Base-by-base conservation (phyloP, 53 echinoderm and acorn worm species). In the Hippasteria phrygiana region DNA sequence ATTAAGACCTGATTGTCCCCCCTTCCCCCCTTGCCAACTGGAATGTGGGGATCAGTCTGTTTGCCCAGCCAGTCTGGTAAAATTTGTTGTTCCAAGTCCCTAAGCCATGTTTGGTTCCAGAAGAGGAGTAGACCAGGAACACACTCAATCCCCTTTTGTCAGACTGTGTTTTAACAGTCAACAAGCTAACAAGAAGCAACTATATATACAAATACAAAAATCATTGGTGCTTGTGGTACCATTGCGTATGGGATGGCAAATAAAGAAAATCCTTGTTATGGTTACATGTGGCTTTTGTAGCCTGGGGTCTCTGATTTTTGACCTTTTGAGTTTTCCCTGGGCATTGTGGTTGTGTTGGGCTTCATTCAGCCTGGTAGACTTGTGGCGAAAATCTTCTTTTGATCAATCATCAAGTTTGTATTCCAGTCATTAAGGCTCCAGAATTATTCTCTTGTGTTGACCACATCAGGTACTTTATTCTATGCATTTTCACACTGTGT, bases 51-150 rank as follows among this genome's bases (percentile, higher is more conserved):
- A 64, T 41, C 18, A 47, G 81, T 32, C 64, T 81, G 81, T 81
- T 81, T 81, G 81, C 56, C 65, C 81, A 65, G 81, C 65, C 64
- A 65, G 64, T 42, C 59, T 65, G 66, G 65, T 63, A 65, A 43
- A 64, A 64, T 81, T 81, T 81, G 81, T 80, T 80, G 80, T 80
- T 56, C 80, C 80, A 80, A 13, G 39, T 12, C 81, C 26, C 22
- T 62, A 77, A 77, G 77, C 77, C 77, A 50, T 77, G 78, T 78
- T 56, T 78, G 62, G 78, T 78, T 78, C 81, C 81, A 54, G 20
- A 40, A 6, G 33, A 45, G 43, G 64, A 42, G 65, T 42, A 43
- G 26, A 29, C 27, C 36, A 27, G 64, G 41, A 65, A 81, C 43
- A 14, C 81, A 64, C 37, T 81, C 24, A 29, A 41, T 64, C 65